Percentiles rank a stretch among this genome's conserved stretches.
These are phyloP conservation scores for Meandrina meandrites DNA, from an alignment of 92 coral and sea anemone genomes.

Conservation along the genomic window DNA sequence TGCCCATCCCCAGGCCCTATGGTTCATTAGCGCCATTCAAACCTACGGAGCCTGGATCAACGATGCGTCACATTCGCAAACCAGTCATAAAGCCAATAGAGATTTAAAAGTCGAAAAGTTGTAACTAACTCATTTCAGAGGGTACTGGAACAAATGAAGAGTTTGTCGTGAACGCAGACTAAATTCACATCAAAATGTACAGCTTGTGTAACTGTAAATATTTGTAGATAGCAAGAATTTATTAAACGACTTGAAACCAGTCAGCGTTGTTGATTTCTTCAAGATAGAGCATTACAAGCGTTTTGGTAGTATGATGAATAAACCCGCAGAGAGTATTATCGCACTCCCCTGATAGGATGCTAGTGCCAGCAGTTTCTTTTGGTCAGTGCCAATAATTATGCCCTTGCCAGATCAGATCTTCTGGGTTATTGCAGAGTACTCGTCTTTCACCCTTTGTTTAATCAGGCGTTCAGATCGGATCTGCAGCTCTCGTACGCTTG, in stretches of 20 bases:
- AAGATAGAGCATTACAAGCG: background rate
- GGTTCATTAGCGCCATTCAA: slow-evolving; percentile 97
- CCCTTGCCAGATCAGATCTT: too few relatives aligned
- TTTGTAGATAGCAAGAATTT: slow-evolving; percentile 33
- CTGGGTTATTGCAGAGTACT: too few relatives aligned
- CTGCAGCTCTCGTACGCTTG: too few relatives aligned
- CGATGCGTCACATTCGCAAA: slow-evolving; percentile 97
- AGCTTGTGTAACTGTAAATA: slow-evolving; percentile 20
- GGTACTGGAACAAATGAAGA: background rate
- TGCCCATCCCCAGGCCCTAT: slow-evolving; percentile 99
- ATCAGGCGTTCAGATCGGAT: too few relatives aligned
- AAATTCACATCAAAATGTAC: background rate
- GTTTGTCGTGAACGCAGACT: background rate
- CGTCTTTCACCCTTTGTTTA: too few relatives aligned
- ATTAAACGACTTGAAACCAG: slow-evolving; percentile 12
- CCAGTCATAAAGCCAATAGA: slow-evolving; percentile 98
- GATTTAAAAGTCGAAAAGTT: slow-evolving; percentile 51
- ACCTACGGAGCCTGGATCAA: slow-evolving; percentile 98
- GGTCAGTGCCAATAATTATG: too few relatives aligned
- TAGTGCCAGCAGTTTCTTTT: background rate
- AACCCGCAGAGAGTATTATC: too few relatives aligned
- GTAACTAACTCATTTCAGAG: background rate
- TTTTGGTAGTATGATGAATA: background rate
- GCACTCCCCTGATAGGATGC: background rate
- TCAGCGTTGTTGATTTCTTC: background rate